Percentiles rank a stretch among this genome's conserved stretches.
Evolutionary conservation across 2,888 invertebrate species (phyloP).

Genomic region (Ditylenchus weischeri): DNA sequence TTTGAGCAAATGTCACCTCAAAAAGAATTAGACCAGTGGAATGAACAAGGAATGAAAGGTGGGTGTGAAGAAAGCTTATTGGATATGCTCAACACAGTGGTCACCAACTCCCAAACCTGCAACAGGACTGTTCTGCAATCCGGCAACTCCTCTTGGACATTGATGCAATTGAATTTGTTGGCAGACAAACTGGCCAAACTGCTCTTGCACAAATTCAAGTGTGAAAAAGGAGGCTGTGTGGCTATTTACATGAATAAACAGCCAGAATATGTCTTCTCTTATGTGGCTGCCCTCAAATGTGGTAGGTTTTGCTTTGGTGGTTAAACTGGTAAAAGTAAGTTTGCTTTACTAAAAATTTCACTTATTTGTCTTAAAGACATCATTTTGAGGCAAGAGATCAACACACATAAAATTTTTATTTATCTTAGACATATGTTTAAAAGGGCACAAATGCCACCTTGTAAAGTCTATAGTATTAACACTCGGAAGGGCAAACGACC

Average conservation of each 20-base stretch:
- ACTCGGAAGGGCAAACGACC: too few species aligned
- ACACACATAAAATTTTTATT: too few species aligned
- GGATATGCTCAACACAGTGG: constrained; percentile 16
- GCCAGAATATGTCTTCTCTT: constrained; percentile 58
- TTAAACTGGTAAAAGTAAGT: too few species aligned
- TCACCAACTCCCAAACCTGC: constrained; percentile 17
- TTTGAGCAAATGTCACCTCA: too few species aligned
- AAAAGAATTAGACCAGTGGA: too few species aligned
- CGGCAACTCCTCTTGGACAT: constrained; percentile 34
- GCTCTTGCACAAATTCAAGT: constrained; percentile 50
- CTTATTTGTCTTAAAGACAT: too few species aligned
- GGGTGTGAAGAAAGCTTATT: constrained; percentile 20
- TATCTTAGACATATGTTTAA: too few species aligned
- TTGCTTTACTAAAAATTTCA: too few species aligned
- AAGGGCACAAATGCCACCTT: too few species aligned
- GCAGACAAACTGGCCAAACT: constrained; percentile 56
- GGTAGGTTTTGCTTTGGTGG: constrained; percentile 44
- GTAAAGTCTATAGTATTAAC: too few species aligned
- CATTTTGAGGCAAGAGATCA: too few species aligned
- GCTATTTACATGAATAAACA: constrained; percentile 60
- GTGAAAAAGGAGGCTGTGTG: constrained; percentile 56
- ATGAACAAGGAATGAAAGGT: too few species aligned
- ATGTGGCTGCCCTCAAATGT: constrained; percentile 61
- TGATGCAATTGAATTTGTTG: constrained; percentile 37
- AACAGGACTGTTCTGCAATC: constrained; percentile 32